Evolutionary conservation across 2,888 invertebrate genomes (phyloP).

Genomic region (Hybos culiciformis): DNA sequence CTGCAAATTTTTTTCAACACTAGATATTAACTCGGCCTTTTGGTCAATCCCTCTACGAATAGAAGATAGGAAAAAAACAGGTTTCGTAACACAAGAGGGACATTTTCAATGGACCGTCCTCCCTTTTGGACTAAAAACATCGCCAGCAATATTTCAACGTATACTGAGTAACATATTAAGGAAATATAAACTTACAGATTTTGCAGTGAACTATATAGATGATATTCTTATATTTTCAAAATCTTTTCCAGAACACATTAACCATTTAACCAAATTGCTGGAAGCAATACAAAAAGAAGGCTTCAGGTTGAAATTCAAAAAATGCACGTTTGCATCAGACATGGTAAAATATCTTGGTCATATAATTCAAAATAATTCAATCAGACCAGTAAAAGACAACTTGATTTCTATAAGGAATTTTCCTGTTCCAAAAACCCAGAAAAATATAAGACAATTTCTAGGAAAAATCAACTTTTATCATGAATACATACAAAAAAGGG

Average conservation of each 20-base stretch:
- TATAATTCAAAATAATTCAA: constrained; percentile 13
- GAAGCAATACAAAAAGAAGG: constrained; percentile 14
- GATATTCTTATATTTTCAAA: constrained; percentile 15
- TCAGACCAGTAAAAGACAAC: constrained; percentile 10
- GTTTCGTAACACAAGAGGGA: constrained; percentile 16
- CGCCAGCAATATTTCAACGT: constrained; percentile 15
- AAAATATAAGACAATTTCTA: constrained; percentile 14
- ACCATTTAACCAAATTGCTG: constrained; percentile 10
- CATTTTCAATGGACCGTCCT: constrained; percentile 16
- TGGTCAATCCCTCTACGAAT: constrained; percentile 13
- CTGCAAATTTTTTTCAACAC: background rate
- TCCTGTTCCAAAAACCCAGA: constrained; percentile 12
- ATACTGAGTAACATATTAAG: constrained; percentile 14
- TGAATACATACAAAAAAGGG: constrained; percentile 12
- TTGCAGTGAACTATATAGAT: constrained; percentile 15
- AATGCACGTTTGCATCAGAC: constrained; percentile 9
- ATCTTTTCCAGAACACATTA: constrained; percentile 2
- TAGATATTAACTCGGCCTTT: background rate
- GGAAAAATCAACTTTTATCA: constrained; percentile 15
- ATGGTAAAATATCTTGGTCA: constrained; percentile 14
- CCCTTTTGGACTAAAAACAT: constrained; percentile 14
- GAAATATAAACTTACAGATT: constrained; percentile 14
- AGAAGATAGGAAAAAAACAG: constrained; percentile 14
- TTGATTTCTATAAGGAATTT: constrained; percentile 13
- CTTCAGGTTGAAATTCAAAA: constrained; percentile 13